A percentile compares a stretch with the other conserved stretches of the same genome.
Evolutionary conservation across 2,113 vertebrate species (phyloP).

Genomic region (Paedocypris sp.): DNA sequence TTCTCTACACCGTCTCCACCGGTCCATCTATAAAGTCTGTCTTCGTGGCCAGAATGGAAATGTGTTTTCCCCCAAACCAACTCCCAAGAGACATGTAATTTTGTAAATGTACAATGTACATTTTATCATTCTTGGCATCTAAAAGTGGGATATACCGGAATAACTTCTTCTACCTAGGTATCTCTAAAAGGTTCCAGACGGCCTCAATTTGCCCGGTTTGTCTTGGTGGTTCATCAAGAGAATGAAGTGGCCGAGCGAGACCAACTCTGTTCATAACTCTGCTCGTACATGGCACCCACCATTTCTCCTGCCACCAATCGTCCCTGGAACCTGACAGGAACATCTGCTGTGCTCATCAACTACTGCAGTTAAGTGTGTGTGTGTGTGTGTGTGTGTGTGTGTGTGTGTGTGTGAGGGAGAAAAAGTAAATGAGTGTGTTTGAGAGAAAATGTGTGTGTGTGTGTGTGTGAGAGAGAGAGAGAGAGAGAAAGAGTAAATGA

Average conservation of each 20-base stretch:
- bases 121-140: too few relatives aligned
- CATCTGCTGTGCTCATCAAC: constrained; percentile 8
- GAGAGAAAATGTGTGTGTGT: too few relatives aligned
- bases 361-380: not conserved
- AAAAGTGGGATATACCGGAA: too few relatives aligned
- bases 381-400: too few relatives aligned
- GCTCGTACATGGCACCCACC: not conserved
- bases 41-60: too few relatives aligned
- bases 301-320: not conserved
- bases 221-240: not conserved
- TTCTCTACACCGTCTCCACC: not conserved
- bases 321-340: constrained; percentile 1
- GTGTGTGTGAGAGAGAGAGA: too few relatives aligned
- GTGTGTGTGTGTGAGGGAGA: not conserved
- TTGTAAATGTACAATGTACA: too few relatives aligned
- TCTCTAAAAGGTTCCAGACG: too few relatives aligned
- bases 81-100: too few relatives aligned
- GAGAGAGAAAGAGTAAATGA: too few relatives aligned
- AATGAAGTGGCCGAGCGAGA: not conserved
- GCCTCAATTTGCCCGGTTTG: not conserved
- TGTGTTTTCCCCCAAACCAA: too few relatives aligned
- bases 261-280: not conserved
- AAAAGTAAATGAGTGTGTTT: not conserved
- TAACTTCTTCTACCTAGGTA: too few relatives aligned
- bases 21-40: not conserved